Evolutionary conservation across 2,888 invertebrate genomes (phyloP).

Genomic region (Hirtodrosophila confusa): DNA sequence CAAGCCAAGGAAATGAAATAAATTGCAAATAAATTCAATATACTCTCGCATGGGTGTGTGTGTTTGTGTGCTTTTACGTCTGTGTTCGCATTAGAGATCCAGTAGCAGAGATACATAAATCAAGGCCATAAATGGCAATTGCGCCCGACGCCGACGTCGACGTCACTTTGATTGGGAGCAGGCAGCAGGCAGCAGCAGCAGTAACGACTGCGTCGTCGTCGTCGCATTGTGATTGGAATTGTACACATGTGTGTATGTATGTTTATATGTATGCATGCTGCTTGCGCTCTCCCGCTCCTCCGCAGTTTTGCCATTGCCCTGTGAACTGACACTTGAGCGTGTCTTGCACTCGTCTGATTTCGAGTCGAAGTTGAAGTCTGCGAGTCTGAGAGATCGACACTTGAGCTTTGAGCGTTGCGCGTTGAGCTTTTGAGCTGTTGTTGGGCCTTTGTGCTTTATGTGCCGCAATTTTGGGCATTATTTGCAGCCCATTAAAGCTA

Average conservation of each 20-base stretch:
- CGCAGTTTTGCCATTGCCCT: slow-evolving; percentile 30
- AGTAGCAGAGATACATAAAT: slow-evolving; percentile 76
- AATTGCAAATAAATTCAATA: slow-evolving; percentile 77
- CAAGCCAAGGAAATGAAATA: slow-evolving; percentile 76
- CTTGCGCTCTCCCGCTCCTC: slow-evolving; percentile 14
- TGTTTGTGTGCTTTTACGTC: slow-evolving; percentile 25
- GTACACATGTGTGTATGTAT: slow-evolving; percentile 18
- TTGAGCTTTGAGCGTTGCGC: slow-evolving; percentile 9
- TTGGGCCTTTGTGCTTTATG: slow-evolving; percentile 34
- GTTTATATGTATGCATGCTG: slow-evolving; percentile 3
- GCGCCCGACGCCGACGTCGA: slow-evolving; percentile 57
- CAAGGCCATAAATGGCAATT: slow-evolving; percentile 78
- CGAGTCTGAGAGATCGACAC: slow-evolving; percentile 17
- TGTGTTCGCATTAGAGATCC: slow-evolving; percentile 74
- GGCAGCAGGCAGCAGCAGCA: slow-evolving; percentile 48
- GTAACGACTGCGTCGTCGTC: slow-evolving; percentile 17
- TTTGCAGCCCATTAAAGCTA: slow-evolving; percentile 43
- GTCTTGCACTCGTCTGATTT: slow-evolving; percentile 46
- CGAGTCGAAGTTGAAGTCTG: slow-evolving; percentile 14
- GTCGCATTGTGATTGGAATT: slow-evolving; percentile 53
- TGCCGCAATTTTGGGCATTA: slow-evolving; percentile 53
- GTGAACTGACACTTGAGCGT: slow-evolving; percentile 54
- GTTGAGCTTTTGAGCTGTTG: slow-evolving; percentile 26
- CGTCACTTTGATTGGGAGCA: slow-evolving; percentile 72
- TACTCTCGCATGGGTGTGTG: slow-evolving; percentile 31